Conservation (phyloP, 2,113 vertebrate genomes). For the Plotosus lineatus region DNA sequence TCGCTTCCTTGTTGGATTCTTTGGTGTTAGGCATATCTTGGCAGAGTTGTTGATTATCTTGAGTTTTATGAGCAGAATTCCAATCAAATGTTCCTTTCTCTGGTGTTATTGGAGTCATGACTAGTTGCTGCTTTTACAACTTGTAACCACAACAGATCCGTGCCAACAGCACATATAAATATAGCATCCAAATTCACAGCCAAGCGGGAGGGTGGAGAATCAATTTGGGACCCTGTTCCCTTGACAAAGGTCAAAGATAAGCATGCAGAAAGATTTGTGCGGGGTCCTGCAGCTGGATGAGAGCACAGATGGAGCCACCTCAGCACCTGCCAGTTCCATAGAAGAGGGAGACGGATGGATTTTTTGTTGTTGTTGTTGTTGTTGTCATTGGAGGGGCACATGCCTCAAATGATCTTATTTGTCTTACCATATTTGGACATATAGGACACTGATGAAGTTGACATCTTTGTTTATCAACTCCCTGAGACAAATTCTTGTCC, state of each 20-base stretch:
- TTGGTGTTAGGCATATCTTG: neutral
- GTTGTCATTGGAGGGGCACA: neutral
- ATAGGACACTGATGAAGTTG: neutral
- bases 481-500: neutral
- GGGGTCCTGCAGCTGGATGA: slow-evolving; percentile 26
- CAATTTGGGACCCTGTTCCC: slow-evolving; percentile 19
- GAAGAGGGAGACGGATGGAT: neutral
- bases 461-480: neutral
- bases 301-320: neutral
- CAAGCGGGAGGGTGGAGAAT: slow-evolving; percentile 40
- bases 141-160: slow-evolving; percentile 42
- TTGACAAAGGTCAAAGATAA: slow-evolving; percentile 23
- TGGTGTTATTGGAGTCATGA: neutral
- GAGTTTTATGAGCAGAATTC: slow-evolving; percentile 30
- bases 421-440: neutral
- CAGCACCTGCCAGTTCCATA: neutral
- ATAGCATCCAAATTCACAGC: slow-evolving; percentile 38
- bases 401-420: neutral
- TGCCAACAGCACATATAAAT: slow-evolving; percentile 41
- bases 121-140: slow-evolving; percentile 19
- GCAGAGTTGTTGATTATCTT: slow-evolving; percentile 16
- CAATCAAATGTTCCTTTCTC: slow-evolving; percentile 10
- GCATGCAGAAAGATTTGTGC: slow-evolving; percentile 18
- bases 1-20: neutral
- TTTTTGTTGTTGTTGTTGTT: no score